phyloP scores from a whole-genome alignment of 2,797 vertebrate species.

The Mastacembelus armatus region DNA sequence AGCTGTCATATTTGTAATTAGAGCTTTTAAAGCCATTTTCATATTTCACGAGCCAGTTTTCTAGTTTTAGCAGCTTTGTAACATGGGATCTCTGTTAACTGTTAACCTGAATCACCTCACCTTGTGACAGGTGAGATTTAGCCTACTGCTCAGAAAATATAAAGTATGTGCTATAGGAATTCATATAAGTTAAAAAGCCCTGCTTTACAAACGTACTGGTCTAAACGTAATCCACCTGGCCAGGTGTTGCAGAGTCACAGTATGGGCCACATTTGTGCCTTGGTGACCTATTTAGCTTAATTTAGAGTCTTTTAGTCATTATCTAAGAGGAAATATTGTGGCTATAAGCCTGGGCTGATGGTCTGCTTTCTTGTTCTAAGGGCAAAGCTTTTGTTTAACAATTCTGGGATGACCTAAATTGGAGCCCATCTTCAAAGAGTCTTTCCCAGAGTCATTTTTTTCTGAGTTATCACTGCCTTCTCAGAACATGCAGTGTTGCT shows the following conservation, averaged over 20 bases:
- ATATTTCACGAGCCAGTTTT: background rate
- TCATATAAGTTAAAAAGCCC: background rate
- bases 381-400: conserved; percentile 68
- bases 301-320: conserved; percentile 42
- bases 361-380: conserved; percentile 63
- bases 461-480: conserved; percentile 57
- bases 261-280: conserved; percentile 25
- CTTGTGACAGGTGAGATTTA: background rate
- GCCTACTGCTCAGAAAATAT: background rate
- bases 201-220: conserved; percentile 24
- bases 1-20: conserved; percentile 12
- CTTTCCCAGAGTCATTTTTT: conserved; percentile 39
- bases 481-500: conserved; percentile 62
- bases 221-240: conserved; percentile 45
- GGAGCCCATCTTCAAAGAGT: conserved; percentile 71
- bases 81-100: no score
- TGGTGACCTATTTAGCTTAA: conserved; percentile 57
- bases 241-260: conserved; percentile 27
- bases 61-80: background rate
- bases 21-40: conserved; percentile 5
- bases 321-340: conserved; percentile 12
- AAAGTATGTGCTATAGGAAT: background rate
- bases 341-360: conserved; percentile 21
- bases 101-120: no score
- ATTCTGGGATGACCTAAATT: conserved; percentile 76